Percentiles rank a stretch among this genome's conserved stretches.
Conservation (phyloP, 2,888 invertebrate genomes). For the Melanchra persicariae region DNA sequence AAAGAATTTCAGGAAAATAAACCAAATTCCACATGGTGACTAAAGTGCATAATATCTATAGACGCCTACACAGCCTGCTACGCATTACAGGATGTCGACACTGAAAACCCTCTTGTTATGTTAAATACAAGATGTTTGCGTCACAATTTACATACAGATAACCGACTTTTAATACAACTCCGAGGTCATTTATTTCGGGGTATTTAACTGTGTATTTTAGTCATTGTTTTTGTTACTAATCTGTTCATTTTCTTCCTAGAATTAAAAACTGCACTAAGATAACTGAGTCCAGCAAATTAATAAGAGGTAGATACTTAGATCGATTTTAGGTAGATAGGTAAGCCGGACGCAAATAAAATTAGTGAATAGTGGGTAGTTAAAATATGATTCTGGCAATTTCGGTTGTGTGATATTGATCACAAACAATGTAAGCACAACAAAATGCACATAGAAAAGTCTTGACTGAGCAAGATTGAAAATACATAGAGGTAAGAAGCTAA, state of each 20-base stretch:
- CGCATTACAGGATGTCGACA: constrained; percentile 19
- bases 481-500: neutral
- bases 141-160: constrained; percentile 39
- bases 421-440: neutral
- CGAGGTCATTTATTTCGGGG: constrained; percentile 29
- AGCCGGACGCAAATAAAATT: too few relatives aligned
- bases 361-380: too few relatives aligned
- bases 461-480: neutral
- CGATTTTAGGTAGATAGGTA: too few relatives aligned
- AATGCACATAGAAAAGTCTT: neutral
- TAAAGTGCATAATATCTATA: neutral
- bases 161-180: neutral
- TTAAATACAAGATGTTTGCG: constrained; percentile 15
- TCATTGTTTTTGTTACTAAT: constrained; percentile 14
- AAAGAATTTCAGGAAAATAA: constrained; percentile 34
- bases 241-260: neutral
- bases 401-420: too few relatives aligned
- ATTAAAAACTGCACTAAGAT: neutral
- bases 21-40: neutral
- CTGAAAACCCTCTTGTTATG: constrained; percentile 15
- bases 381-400: too few relatives aligned
- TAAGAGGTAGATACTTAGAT: neutral
- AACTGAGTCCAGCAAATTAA: neutral
- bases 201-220: neutral
- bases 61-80: constrained; percentile 10